Evolutionary conservation across 1,140 invertebrate species (phyloP).

Genomic region (Chymomyza costata): DNA sequence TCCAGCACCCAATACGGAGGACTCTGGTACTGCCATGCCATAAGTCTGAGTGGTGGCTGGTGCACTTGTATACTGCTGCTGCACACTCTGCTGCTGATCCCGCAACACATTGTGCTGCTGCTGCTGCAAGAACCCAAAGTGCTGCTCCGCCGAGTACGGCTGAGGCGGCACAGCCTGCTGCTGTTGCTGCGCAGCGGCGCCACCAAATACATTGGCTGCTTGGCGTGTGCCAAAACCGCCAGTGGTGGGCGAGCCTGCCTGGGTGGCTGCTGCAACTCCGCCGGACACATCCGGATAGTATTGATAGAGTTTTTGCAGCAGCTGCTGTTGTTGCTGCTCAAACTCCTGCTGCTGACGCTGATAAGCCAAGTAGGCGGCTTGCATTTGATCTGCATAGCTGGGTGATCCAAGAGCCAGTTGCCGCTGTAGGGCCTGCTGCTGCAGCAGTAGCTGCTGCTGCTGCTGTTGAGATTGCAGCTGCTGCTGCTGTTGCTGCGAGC

Average conservation of each 20-base stretch:
- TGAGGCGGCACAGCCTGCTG: conserved; percentile 1
- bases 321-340: conserved; percentile 58
- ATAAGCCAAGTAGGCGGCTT: conserved; percentile 54
- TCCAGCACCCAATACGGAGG: conserved; percentile 31
- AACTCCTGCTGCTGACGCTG: conserved; percentile 49
- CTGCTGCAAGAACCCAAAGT: conserved; percentile 55
- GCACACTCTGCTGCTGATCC: conserved; percentile 52
- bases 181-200: not conserved
- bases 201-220: not conserved
- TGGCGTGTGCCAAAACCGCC: no score
- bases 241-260: not conserved
- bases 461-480: not conserved
- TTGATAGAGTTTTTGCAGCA: conserved; percentile 49
- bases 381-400: conserved; percentile 59
- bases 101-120: conserved; percentile 52
- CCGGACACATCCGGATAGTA: conserved; percentile 41
- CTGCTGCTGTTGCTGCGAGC: not conserved
- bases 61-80: conserved; percentile 49
- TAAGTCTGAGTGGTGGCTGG: conserved; percentile 38
- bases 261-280: conserved; percentile 12
- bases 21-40: conserved; percentile 41
- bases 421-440: not conserved
- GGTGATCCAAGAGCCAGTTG: conserved; percentile 8
- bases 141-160: conserved; percentile 52
- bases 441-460: not conserved